Percentiles rank a stretch among this genome's conserved stretches.
These are phyloP conservation scores for Parauchenoglanis punctatus DNA, from an alignment of 2,797 vertebrate species.

Conservation along the genomic window DNA sequence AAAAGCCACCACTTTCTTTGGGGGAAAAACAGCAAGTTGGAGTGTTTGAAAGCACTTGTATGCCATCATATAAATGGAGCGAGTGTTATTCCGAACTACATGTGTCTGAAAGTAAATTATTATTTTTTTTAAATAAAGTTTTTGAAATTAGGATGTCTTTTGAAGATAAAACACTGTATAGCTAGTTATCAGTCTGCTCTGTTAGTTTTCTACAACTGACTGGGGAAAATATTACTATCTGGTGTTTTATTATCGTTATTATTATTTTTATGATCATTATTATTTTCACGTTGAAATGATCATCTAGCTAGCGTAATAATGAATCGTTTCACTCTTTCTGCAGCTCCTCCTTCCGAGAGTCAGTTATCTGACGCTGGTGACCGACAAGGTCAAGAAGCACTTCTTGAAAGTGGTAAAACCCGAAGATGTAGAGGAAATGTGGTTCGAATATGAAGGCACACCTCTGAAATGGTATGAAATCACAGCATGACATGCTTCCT, in stretches of 20 bases:
- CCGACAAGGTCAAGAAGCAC: slow-evolving; percentile 99
- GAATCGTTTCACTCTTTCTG: slow-evolving; percentile 2
- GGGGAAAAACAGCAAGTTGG: not conserved
- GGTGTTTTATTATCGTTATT: not conserved
- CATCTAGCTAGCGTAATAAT: too few species aligned
- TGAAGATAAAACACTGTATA: not conserved
- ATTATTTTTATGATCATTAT: not conserved
- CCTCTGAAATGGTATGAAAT: slow-evolving; percentile 89
- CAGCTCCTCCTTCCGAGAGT: slow-evolving; percentile 95
- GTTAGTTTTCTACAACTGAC: not conserved
- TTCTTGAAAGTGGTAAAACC: slow-evolving; percentile 93
- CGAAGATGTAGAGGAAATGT: slow-evolving; percentile 94
- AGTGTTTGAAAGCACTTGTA: not conserved
- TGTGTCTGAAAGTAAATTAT: not conserved
- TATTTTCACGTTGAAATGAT: not conserved
- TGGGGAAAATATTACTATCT: not conserved
- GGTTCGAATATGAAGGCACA: slow-evolving; percentile 97
- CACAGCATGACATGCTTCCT: not conserved
- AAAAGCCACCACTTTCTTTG: not conserved
- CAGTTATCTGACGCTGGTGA: slow-evolving; percentile 95
- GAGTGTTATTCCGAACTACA: not conserved
- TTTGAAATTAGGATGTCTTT: not conserved
- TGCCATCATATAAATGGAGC: not conserved
- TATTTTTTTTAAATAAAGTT: not conserved
- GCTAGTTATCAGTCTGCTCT: not conserved